Percentiles rank a stretch among this genome's conserved stretches.
These are phyloP conservation scores for Schizopygopsis malacanthus DNA, from an alignment of 2,797 vertebrate genomes.

Conservation along the genomic window DNA sequence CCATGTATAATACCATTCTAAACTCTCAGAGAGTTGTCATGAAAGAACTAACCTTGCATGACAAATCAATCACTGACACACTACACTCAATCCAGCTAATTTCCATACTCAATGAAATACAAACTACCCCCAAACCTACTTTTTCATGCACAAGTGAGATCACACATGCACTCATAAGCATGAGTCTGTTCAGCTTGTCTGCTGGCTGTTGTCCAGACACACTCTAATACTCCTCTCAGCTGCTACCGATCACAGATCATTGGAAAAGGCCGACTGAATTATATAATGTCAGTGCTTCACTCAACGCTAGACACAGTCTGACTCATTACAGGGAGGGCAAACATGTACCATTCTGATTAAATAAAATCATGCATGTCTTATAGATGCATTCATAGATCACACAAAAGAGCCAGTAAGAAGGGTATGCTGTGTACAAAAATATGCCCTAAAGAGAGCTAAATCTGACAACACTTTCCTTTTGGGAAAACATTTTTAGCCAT, in stretches of 20 bases:
- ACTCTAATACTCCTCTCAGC: constrained; percentile 57
- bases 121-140: neutral
- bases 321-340: constrained; percentile 24
- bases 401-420: neutral
- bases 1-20: too few species aligned
- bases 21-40: too few species aligned
- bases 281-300: constrained; percentile 67
- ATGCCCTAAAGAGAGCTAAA: neutral
- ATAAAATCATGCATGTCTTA: neutral
- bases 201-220: constrained; percentile 55
- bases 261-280: constrained; percentile 76
- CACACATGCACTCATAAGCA: constrained; percentile 10
- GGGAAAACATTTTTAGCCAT: neutral
- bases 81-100: neutral
- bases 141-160: constrained; percentile 1
- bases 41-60: neutral
- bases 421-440: neutral
- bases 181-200: constrained; percentile 42
- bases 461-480: neutral
- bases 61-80: neutral
- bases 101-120: neutral
- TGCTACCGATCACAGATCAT: constrained; percentile 71
- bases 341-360: neutral
- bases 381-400: neutral
- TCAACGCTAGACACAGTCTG: constrained; percentile 43